Evolutionary conservation across 1,140 invertebrate genomes (phyloP).

Genomic region (Drosophila persimilis): DNA sequence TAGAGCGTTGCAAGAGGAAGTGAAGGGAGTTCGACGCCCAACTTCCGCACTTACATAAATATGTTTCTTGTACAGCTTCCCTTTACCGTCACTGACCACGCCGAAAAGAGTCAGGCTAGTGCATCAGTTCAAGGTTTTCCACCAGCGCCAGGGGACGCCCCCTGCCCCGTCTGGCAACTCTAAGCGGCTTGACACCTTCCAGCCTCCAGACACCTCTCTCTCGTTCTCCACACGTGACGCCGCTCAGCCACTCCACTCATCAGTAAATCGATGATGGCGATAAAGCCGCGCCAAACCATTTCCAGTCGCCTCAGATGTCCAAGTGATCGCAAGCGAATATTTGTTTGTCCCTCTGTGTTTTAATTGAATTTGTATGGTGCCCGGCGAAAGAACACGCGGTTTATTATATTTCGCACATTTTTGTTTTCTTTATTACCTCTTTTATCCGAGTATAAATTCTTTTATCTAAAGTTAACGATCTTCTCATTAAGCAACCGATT

Average conservation of each 20-base stretch:
- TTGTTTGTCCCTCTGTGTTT: constrained; percentile 59
- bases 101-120: too few relatives aligned
- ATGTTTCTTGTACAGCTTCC: constrained; percentile 19
- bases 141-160: constrained; percentile 3
- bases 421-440: constrained; percentile 29
- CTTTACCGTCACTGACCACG: background rate
- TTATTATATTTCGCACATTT: constrained; percentile 1
- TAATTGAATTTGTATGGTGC: constrained; percentile 24
- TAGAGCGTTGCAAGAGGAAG: constrained; percentile 19
- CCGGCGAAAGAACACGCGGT: constrained; percentile 20
- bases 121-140: background rate
- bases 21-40: constrained; percentile 36
- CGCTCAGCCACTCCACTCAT: background rate
- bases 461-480: constrained; percentile 45
- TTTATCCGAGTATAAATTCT: constrained; percentile 21
- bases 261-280: background rate
- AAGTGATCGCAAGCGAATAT: constrained; percentile 28
- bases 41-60: constrained; percentile 25
- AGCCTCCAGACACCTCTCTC: constrained; percentile 14
- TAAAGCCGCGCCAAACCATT: constrained; percentile 26
- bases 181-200: constrained; percentile 6
- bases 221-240: constrained; percentile 1
- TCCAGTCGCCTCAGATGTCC: constrained; percentile 40
- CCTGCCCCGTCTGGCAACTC: constrained; percentile 6
- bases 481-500: constrained; percentile 29